A percentile compares a stretch with the other conserved stretches of the same genome.
phyloP scores from a whole-genome alignment of 1,140 invertebrate species.

The Capitella teleta region DNA sequence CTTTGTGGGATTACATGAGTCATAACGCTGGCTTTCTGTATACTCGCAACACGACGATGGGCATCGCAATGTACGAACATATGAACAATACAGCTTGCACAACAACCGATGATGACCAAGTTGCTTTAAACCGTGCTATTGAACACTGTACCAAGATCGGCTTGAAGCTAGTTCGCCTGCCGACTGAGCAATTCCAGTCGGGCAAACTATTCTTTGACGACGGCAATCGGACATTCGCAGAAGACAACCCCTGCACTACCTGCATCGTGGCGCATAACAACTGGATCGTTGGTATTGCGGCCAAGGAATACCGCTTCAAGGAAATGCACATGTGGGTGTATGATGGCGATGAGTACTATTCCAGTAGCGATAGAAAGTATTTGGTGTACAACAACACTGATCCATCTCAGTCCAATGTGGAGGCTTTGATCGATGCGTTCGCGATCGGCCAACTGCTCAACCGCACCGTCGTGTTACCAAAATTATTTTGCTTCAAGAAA shows the following conservation, averaged over 20 bases:
- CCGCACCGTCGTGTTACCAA: conserved; percentile 9
- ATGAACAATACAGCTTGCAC: conserved; percentile 1
- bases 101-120: neutral
- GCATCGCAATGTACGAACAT: neutral
- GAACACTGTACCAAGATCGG: no score
- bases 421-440: conserved; percentile 9
- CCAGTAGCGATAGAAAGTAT: conserved; percentile 6
- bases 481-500: no score
- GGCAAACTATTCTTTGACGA: conserved; percentile 6
- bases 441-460: conserved; percentile 8
- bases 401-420: neutral
- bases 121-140: neutral
- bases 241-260: neutral
- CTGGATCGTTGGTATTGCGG: conserved; percentile 9
- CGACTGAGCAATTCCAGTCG: neutral
- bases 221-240: neutral
- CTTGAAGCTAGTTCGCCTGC: neutral
- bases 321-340: conserved; percentile 2
- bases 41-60: conserved; percentile 1
- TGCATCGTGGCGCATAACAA: conserved; percentile 10
- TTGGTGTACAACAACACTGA: conserved; percentile 6
- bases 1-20: conserved; percentile 6
- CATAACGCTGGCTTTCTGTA: conserved; percentile 13
- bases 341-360: conserved; percentile 7
- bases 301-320: conserved; percentile 10